Conservation (phyloP, 2,113 vertebrate species). For the Sula dactylatra region DNA sequence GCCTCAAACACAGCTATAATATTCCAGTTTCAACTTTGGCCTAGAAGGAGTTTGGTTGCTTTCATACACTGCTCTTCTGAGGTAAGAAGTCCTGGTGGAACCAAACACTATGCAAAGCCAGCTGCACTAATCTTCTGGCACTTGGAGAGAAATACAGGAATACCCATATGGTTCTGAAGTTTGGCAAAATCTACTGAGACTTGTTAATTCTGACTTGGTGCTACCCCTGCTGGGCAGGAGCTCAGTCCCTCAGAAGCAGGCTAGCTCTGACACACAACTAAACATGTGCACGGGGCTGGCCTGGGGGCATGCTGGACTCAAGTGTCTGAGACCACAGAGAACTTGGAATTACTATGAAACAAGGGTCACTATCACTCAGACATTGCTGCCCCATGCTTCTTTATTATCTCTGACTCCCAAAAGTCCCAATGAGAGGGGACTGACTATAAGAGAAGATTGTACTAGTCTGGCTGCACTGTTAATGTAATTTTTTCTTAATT, state of each 20-base stretch:
- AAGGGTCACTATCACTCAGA: not conserved
- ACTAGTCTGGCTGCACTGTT: not conserved
- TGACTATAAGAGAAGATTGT: not conserved
- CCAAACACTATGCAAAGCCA: not conserved
- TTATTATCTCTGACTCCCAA: not conserved
- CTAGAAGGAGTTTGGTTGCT: not conserved
- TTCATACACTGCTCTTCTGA: not conserved
- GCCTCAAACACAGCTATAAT: not conserved
- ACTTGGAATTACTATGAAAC: not conserved
- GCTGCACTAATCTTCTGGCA: not conserved
- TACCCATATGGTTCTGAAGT: not conserved
- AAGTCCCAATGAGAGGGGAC: not conserved
- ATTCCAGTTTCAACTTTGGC: not conserved
- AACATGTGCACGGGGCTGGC: not conserved
- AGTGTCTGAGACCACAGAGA: not conserved
- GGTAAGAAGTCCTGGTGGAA: not conserved
- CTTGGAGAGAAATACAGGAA: not conserved
- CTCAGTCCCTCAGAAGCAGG: rapidly evolving
- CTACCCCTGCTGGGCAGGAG: not conserved
- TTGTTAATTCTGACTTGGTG: not conserved
- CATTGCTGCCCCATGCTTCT: not conserved
- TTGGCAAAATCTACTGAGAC: not conserved
- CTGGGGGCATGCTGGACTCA: not conserved
- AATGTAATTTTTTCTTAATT: not conserved
- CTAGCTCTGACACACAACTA: not conserved